Conservation (phyloP, 2,888 invertebrate species). For the Urechis unicinctus region DNA sequence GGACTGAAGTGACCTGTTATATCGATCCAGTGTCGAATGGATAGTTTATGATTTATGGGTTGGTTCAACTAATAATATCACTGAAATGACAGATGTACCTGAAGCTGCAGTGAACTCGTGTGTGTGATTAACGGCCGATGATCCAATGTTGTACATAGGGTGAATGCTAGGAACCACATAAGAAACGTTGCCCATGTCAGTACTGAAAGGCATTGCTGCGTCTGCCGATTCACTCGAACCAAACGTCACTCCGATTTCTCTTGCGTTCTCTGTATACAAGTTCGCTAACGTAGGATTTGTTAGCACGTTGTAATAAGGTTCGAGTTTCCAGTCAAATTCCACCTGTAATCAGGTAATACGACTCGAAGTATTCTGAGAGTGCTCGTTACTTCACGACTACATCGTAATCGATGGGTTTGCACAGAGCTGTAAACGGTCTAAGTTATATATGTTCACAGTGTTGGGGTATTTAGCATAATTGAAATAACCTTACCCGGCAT, state of each 20-base stretch:
- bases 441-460: no score
- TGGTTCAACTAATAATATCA: no score
- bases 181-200: conserved; percentile 32
- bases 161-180: background rate
- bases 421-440: no score
- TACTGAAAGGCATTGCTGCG: conserved; percentile 10
- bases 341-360: no score
- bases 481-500: conserved; percentile 28
- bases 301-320: conserved; percentile 33
- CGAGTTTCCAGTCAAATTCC: conserved; percentile 25
- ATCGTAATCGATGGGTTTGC: no score
- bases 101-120: background rate
- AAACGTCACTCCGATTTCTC: conserved; percentile 1
- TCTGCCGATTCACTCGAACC: background rate
- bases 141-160: conserved; percentile 4
- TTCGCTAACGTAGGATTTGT: conserved; percentile 32
- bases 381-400: no score
- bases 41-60: no score
- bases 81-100: no score
- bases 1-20: no score
- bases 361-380: no score
- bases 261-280: conserved; percentile 7
- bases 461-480: no score
- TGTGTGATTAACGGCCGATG: conserved; percentile 2
- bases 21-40: no score